phyloP scores from a whole-genome alignment of 2,888 invertebrate species.

The Hecatera dysodea region DNA sequence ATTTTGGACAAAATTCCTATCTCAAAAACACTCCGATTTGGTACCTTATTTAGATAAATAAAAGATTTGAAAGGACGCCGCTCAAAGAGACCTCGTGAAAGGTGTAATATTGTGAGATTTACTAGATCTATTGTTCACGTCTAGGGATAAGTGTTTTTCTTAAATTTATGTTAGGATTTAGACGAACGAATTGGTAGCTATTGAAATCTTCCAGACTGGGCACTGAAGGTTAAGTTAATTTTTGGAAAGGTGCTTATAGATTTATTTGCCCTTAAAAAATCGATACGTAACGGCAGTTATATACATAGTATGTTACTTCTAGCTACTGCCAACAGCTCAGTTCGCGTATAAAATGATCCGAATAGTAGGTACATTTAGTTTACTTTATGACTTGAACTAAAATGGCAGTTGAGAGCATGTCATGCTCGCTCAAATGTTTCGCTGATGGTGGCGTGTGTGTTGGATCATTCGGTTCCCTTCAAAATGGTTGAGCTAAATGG shows the following conservation, averaged over 20 bases:
- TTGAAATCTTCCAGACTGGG: background rate
- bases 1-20: background rate
- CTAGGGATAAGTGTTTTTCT: background rate
- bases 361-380: too few relatives aligned
- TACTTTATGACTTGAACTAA: too few relatives aligned
- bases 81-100: constrained; percentile 5
- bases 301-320: too few relatives aligned
- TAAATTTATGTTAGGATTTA: background rate
- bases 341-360: too few relatives aligned
- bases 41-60: background rate
- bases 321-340: too few relatives aligned
- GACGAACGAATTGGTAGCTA: background rate
- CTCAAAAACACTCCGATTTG: background rate
- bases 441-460: too few relatives aligned
- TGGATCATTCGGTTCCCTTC: too few relatives aligned
- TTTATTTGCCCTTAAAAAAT: background rate
- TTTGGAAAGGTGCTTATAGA: background rate
- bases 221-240: background rate
- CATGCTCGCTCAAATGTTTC: too few relatives aligned
- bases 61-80: background rate
- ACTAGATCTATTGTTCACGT: constrained; percentile 12
- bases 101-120: background rate
- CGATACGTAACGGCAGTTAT: too few relatives aligned
- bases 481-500: too few relatives aligned
- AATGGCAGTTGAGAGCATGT: too few relatives aligned